phyloP scores from a whole-genome alignment of 2,888 invertebrate genomes.

The Anorthoa munda region DNA sequence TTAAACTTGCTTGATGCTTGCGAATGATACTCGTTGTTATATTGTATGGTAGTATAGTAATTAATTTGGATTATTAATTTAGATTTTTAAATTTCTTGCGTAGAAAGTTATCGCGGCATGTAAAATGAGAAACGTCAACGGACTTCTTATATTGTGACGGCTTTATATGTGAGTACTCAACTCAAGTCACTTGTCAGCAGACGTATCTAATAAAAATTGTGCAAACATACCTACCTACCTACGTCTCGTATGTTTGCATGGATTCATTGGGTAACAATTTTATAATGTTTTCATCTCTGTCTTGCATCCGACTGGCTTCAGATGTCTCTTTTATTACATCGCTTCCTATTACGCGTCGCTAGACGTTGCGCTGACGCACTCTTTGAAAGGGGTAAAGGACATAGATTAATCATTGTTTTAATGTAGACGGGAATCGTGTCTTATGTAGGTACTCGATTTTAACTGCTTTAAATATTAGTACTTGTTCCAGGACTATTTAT shows the following conservation, averaged over 20 bases:
- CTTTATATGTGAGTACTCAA: not conserved
- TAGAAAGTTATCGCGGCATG: too few relatives aligned
- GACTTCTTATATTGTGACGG: too few relatives aligned
- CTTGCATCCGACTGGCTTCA: slow-evolving; percentile 39
- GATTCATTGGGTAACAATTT: slow-evolving; percentile 31
- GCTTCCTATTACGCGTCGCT: slow-evolving; percentile 69
- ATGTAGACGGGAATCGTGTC: slow-evolving; percentile 20
- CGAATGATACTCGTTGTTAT: too few relatives aligned
- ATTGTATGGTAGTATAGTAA: too few relatives aligned
- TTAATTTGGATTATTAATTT: too few relatives aligned
- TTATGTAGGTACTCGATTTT: not conserved
- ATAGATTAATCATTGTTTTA: slow-evolving; percentile 26
- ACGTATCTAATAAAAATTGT: slow-evolving; percentile 21
- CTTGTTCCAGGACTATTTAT: too few relatives aligned
- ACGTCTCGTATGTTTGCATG: slow-evolving; percentile 21
- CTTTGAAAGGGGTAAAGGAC: slow-evolving; percentile 40
- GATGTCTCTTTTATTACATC: slow-evolving; percentile 66
- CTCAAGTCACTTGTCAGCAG: not conserved
- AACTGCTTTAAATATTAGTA: not conserved
- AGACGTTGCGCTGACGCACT: slow-evolving; percentile 30
- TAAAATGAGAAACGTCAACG: too few relatives aligned
- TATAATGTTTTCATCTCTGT: slow-evolving; percentile 54
- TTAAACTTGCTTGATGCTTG: too few relatives aligned
- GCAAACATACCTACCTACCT: slow-evolving; percentile 5
- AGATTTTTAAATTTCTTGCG: too few relatives aligned